These are phyloP conservation scores for Xyliphius kryptos DNA, from an alignment of 2,113 vertebrate genomes.

Conservation along the genomic window DNA sequence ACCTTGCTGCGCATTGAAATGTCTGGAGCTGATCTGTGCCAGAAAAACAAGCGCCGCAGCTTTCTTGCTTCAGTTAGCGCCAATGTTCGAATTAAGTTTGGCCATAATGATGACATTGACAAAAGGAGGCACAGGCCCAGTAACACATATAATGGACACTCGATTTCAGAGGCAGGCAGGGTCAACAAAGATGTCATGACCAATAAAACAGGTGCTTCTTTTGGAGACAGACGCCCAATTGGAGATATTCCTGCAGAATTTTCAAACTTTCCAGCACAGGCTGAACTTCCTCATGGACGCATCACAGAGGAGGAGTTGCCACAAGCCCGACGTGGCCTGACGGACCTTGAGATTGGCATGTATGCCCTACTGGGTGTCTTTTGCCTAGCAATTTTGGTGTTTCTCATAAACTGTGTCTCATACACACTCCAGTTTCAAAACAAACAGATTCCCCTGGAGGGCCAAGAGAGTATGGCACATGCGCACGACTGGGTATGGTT, in stretches of 20 bases:
- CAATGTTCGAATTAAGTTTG: constrained; percentile 74
- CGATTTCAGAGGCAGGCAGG: constrained; percentile 67
- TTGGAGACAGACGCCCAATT: constrained; percentile 64
- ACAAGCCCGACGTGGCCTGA: constrained; percentile 71
- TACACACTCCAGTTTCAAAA: constrained; percentile 85
- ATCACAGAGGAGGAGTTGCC: constrained; percentile 73
- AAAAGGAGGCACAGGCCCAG: too few relatives aligned
- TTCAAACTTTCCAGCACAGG: constrained; percentile 77
- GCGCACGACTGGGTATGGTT: constrained; percentile 98
- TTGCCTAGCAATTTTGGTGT: constrained; percentile 90
- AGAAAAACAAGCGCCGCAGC: constrained; percentile 77
- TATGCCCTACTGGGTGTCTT: constrained; percentile 93
- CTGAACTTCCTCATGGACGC: constrained; percentile 74
- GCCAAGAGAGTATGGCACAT: constrained; percentile 74
- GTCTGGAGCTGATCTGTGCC: constrained; percentile 77
- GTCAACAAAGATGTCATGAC: constrained; percentile 63
- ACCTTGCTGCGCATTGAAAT: constrained; percentile 82
- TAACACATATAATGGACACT: constrained; percentile 61
- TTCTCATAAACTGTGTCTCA: constrained; percentile 89
- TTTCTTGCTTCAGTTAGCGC: constrained; percentile 73
- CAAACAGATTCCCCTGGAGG: constrained; percentile 82
- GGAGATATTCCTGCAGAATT: constrained; percentile 76
- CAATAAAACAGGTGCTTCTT: constrained; percentile 59
- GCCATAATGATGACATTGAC: constrained; percentile 63
- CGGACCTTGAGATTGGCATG: constrained; percentile 92